Conservation (phyloP, 2,888 invertebrate species). For the Aquatica leii region DNA sequence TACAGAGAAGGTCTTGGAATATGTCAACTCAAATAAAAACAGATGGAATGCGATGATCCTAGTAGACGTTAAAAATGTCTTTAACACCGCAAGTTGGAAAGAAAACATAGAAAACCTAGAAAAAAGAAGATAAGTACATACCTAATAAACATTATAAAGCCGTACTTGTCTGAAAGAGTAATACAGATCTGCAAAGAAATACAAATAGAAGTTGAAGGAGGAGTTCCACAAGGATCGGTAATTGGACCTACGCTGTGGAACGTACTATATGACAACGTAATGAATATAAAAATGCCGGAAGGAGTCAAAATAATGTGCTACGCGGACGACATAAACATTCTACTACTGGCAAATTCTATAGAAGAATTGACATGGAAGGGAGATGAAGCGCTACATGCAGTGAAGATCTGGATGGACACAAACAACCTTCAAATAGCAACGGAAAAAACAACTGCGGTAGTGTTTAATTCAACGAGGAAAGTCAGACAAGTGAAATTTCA, state of each 20-base stretch:
- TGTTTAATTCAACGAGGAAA: background rate
- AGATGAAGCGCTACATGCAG: background rate
- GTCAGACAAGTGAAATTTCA: background rate
- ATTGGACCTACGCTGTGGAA: background rate
- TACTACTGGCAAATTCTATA: background rate
- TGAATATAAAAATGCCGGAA: background rate
- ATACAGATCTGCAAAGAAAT: background rate
- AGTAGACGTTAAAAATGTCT: background rate
- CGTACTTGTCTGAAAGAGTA: background rate
- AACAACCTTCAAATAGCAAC: background rate
- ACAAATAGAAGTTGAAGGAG: background rate
- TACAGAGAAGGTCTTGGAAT: no score
- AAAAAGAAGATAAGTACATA: background rate
- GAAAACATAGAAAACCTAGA: background rate
- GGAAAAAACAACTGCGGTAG: background rate
- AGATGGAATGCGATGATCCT: background rate
- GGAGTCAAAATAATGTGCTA: background rate
- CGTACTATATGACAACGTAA: background rate
- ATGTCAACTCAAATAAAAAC: background rate
- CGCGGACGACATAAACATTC: background rate
- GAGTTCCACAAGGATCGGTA: background rate
- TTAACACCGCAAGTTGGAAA: no score
- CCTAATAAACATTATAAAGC: background rate
- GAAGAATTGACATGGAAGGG: background rate
- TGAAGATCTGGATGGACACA: background rate